Conservation (phyloP, 2,888 invertebrate species). For the Ptychoptera contaminata region DNA sequence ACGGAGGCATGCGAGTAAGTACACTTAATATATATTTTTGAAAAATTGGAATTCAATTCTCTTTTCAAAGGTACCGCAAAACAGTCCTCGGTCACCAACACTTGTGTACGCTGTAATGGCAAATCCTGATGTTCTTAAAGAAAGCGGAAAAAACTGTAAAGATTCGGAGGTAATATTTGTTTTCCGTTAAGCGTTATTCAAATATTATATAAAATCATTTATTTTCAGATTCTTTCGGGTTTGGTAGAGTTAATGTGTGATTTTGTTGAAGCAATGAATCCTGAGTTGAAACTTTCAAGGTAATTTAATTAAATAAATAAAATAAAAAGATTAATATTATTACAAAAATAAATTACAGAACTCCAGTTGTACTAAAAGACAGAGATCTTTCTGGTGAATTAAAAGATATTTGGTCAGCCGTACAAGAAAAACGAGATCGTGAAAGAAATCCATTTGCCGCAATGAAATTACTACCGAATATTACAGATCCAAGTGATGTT, state of each 20-base stretch:
- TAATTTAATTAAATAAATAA: slow-evolving; percentile 17
- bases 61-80: slow-evolving; percentile 36
- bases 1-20: slow-evolving; percentile 53
- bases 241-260: slow-evolving; percentile 52
- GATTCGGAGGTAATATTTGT: slow-evolving; percentile 37
- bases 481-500: slow-evolving; percentile 9
- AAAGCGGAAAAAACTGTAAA: slow-evolving; percentile 49
- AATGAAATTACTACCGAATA: slow-evolving; percentile 1
- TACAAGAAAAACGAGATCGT: slow-evolving; percentile 41
- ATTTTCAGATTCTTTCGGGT: slow-evolving; percentile 44
- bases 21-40: not conserved
- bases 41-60: not conserved
- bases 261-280: slow-evolving; percentile 58
- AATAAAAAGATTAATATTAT: not conserved
- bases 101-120: slow-evolving; percentile 58
- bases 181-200: not conserved
- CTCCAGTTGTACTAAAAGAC: slow-evolving; percentile 45
- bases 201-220: not conserved
- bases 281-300: slow-evolving; percentile 42
- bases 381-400: slow-evolving; percentile 54
- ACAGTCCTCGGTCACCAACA: slow-evolving; percentile 43
- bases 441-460: slow-evolving; percentile 19
- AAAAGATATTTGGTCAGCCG: slow-evolving; percentile 58
- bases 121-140: slow-evolving; percentile 51
- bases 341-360: slow-evolving; percentile 15